These are phyloP conservation scores for Dryococelus australis DNA, from an alignment of 2,888 invertebrate species.

Conservation along the genomic window DNA sequence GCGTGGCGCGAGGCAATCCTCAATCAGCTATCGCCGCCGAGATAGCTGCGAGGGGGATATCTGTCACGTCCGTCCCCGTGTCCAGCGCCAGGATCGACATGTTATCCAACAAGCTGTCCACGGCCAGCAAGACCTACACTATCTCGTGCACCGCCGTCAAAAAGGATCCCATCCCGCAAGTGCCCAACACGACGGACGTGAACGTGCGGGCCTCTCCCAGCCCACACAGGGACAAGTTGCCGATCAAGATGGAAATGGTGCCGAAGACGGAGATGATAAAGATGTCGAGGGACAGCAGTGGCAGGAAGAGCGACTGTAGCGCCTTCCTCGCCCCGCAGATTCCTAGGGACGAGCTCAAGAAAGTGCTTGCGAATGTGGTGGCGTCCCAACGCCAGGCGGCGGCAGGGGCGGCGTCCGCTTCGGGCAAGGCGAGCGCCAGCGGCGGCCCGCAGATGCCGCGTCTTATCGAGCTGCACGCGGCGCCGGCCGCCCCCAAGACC, in stretches of 20 bases:
- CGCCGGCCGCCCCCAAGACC: neutral
- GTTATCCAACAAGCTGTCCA: too few relatives aligned
- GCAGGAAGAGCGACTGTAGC: too few relatives aligned
- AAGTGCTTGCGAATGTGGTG: neutral
- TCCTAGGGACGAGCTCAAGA: too few relatives aligned
- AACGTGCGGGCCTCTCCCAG: too few relatives aligned
- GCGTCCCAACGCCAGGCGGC: neutral
- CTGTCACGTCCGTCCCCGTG: neutral
- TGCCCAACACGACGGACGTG: too few relatives aligned
- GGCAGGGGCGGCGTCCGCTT: neutral
- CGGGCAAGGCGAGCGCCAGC: neutral
- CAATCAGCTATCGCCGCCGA: neutral
- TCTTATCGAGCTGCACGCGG: constrained; percentile 30
- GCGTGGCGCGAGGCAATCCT: too few relatives aligned
- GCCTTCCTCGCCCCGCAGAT: too few relatives aligned
- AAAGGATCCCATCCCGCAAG: neutral
- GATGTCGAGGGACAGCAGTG: too few relatives aligned
- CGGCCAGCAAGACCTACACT: too few relatives aligned
- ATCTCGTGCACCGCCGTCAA: neutral
- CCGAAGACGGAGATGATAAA: neutral
- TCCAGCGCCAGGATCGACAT: too few relatives aligned
- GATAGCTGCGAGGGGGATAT: neutral
- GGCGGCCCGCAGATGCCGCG: neutral
- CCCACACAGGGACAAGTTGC: neutral
- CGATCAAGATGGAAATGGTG: neutral